These are phyloP conservation scores for Zaprionus obscuricornis DNA, from an alignment of 2,888 invertebrate genomes.

Conservation along the genomic window DNA sequence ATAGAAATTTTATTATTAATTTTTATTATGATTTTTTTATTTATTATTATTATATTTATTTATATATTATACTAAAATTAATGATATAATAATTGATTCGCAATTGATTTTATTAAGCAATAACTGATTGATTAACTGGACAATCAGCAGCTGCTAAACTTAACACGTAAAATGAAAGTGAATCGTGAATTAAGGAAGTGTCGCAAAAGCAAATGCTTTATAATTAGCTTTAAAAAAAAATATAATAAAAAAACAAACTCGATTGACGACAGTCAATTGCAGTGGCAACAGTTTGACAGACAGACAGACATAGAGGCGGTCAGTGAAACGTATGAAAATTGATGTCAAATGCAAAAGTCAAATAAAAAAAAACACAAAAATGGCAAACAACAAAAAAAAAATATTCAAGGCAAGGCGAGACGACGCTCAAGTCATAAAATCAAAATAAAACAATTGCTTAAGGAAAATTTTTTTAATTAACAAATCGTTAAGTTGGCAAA, in stretches of 20 bases:
- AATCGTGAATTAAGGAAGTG: conserved; percentile 31
- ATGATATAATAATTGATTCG: too few species aligned
- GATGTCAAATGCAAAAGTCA: conserved; percentile 53
- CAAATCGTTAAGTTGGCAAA: conserved; percentile 30
- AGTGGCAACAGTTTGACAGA: background rate
- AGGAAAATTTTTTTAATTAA: conserved; percentile 39
- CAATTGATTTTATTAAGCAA: too few species aligned
- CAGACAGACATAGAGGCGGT: background rate
- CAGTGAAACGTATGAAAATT: conserved; percentile 18
- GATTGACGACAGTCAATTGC: conserved; percentile 22
- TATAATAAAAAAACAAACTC: conserved; percentile 34
- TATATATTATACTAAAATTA: too few species aligned
- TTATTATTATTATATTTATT: too few species aligned
- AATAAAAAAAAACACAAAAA: too few species aligned
- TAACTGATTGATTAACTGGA: too few species aligned
- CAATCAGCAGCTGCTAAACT: background rate
- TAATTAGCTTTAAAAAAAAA: conserved; percentile 23
- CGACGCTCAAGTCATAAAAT: conserved; percentile 17
- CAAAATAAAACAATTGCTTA: conserved; percentile 18
- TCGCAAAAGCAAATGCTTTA: conserved; percentile 1
- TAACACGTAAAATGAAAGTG: background rate
- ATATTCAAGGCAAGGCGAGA: conserved; percentile 55
- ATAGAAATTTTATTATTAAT: too few species aligned
- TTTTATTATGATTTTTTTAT: too few species aligned
- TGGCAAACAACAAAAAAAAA: too few species aligned